Evolutionary conservation across 1,140 invertebrate genomes (phyloP), one percentile per base, ranked within the genome.

Genomic region (Paralvinella palmiformis): DNA sequence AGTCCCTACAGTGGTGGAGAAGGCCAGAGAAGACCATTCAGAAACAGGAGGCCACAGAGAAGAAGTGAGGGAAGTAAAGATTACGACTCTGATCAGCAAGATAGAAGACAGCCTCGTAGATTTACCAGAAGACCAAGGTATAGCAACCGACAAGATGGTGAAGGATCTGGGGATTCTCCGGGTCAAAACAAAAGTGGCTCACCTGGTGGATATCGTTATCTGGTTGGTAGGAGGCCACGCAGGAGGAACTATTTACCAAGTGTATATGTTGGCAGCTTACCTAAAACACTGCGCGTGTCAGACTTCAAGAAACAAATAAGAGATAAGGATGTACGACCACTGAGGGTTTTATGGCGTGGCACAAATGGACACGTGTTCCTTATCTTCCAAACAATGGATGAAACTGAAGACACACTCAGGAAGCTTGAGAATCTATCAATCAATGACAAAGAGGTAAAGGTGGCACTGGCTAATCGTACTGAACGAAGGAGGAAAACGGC

Each of bases 271-370:
- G 74, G 74, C 13, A 73, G 70, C n/a, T 58, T 76, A 27, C 73
- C 74, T 15, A 62, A 71, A 10, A 69, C 69, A 6, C 65, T 75
- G 41, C 67, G 74, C 29, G 74, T 76, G 32, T 73, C 71, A 45
- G 70, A 73, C 45, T 70, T 76, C 55, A 76, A 76, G 65, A 63
- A 66, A 22, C 67, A 76, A 57, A 68, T 76, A 3, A 56, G 71
- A 2, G 71, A 68, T 17, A 65, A 65, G 1, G 68, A 73, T 35
- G 74, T 76, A n/a, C 70, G 72, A 44, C 74, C 74, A 29, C 62
- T 76, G n/a, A 68, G 74, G 20, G 71, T 76, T 41, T 67, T 75
- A 17, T 76, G 74, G 74, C 68, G 70, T 29, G 74, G 74, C 13
- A 66, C 59, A 24, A 68, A 71, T 35, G 73, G 74, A 13, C 72